Conservation (phyloP, 1,140 invertebrate genomes). For the Drosophila rhopaloa region DNA sequence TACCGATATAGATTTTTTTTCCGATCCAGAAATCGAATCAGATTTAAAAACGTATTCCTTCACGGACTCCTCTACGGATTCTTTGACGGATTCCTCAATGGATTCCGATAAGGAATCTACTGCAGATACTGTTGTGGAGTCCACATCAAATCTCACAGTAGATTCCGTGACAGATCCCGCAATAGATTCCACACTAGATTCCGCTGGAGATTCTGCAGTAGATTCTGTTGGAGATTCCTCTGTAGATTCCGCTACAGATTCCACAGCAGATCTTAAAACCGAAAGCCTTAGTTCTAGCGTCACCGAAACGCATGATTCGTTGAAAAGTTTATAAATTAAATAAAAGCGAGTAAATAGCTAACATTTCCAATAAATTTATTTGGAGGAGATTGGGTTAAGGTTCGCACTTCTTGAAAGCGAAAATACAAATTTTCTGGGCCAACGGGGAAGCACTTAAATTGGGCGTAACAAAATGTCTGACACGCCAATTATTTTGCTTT, state of each 20-base stretch:
- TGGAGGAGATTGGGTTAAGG: constrained; percentile 7
- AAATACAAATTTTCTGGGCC: constrained; percentile 8
- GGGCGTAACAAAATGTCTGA: constrained; percentile 81
- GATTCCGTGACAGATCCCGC: no score
- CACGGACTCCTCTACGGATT: background rate
- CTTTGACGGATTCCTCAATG: background rate
- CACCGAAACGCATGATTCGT: background rate
- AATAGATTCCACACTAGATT: no score
- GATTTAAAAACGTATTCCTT: background rate
- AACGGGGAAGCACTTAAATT: constrained; percentile 76
- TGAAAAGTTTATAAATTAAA: background rate
- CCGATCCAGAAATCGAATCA: no score
- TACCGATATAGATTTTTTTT: no score
- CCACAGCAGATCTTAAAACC: background rate
- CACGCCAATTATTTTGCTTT: constrained; percentile 80
- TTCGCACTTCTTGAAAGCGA: constrained; percentile 15
- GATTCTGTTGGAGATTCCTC: no score
- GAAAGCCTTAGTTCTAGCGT: background rate
- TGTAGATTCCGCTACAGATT: background rate
- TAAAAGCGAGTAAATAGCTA: background rate
- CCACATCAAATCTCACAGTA: background rate
- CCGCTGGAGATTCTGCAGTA: no score
- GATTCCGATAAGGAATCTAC: background rate
- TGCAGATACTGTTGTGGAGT: no score
- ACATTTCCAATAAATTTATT: constrained; percentile 3